Evolutionary conservation across 2,888 invertebrate species (phyloP).

Genomic region (Meiosimyza platycephala): DNA sequence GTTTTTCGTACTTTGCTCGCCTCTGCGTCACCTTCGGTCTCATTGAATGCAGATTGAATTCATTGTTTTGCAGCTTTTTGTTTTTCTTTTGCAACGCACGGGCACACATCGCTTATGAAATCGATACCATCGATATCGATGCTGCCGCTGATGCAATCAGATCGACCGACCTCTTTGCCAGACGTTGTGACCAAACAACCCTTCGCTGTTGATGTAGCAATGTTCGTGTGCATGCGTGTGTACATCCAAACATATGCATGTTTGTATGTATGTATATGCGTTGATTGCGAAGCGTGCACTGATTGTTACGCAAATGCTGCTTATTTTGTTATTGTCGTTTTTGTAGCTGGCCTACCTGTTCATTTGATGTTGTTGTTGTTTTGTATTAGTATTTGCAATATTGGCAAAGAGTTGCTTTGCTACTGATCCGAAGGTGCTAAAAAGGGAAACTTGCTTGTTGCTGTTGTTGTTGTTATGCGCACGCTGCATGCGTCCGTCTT

Average conservation of each 20-base stretch:
- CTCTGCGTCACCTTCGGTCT: constrained; percentile 1
- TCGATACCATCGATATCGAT: constrained; percentile 36
- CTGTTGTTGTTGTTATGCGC: constrained; percentile 1
- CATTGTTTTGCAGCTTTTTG: constrained; percentile 5
- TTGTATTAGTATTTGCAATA: constrained; percentile 13
- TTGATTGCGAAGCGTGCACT: constrained; percentile 33
- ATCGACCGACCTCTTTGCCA: constrained; percentile 14
- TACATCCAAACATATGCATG: too few species aligned
- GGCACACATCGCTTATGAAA: constrained; percentile 23
- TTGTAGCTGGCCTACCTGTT: neutral
- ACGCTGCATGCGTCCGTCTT: neutral
- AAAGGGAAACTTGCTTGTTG: neutral
- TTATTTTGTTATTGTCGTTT: neutral
- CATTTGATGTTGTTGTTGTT: constrained; percentile 9
- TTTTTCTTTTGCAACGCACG: neutral
- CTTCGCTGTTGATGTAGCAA: constrained; percentile 38
- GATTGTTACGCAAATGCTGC: constrained; percentile 16
- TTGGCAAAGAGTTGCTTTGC: constrained; percentile 7
- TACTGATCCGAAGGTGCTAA: neutral
- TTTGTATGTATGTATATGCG: neutral
- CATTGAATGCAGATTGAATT: constrained; percentile 15
- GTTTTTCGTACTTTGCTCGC: neutral
- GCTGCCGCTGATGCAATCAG: constrained; percentile 19
- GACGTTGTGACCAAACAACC: constrained; percentile 36
- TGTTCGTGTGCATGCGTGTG: constrained; percentile 8